Evolutionary conservation across 2,113 vertebrate genomes (phyloP), one percentile per base, ranked within the genome.

Genomic region (Ammodytes marinus): DNA sequence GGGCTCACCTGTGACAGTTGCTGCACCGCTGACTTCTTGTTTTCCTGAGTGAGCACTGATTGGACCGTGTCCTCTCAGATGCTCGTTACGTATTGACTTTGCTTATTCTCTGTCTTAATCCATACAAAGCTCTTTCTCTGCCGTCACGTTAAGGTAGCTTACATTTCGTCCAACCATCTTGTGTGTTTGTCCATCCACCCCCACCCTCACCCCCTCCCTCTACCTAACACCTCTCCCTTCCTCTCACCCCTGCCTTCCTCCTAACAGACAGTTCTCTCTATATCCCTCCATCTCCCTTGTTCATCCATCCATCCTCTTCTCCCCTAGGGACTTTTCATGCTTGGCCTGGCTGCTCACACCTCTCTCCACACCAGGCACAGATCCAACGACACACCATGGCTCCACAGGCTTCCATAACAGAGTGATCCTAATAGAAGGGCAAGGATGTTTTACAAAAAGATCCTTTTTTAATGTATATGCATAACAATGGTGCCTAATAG

Each of bases 271-370:
- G 80, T 83, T 75, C 52, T 69, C 65, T 74, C 72, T 75, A 89
- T 80, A 87, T 75, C 80, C 65, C 17, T 74, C 71, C 83, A 83
- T 90, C 73, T 82, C 27, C 27, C 79, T 76, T 84, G 85, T 80
- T 90, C 78, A 84, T 65, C 75, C 85, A 86, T 81, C 87, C 80
- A 63, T 81, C 72, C 77, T 43, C 55, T 54, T 60, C 70, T 73
- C 79, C 76, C 75, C 1, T 27, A 35, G 82, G 86, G 84, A 82
- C 92, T 89, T 80, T 83, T 92, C 84, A 93, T 54, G 90, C 83
- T 83, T 53, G 82, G 77, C 63, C 70, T 59, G 68, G 71, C 88
- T 74, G 73, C 89, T 84, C 83, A 83, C 82, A 82, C 84, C 79
- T 85, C 82, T 80, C 74, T 77, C 81, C 2, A 84, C 86, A 81